Evolutionary conservation across 2,113 vertebrate species (phyloP).

Genomic region (Stercorarius parasiticus): DNA sequence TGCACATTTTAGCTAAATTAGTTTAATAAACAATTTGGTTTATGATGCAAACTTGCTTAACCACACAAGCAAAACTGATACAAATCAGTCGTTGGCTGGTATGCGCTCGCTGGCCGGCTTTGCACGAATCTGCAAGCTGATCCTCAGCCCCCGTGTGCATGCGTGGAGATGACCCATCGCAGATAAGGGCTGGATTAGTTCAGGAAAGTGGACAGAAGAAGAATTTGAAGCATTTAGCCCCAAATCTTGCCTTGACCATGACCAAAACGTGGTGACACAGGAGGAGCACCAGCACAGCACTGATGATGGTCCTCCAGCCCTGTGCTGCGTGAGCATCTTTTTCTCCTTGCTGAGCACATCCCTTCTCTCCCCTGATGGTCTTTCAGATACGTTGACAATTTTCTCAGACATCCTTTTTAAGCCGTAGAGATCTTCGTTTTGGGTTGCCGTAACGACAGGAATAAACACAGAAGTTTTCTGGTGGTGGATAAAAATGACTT

Average conservation of each 20-base stretch:
- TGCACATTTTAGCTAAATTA: not conserved
- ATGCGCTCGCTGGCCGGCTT: rapidly evolving
- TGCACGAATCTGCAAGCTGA: not conserved
- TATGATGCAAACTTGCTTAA: not conserved
- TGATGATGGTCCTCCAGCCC: not conserved
- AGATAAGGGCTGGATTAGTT: not conserved
- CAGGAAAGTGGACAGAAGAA: not conserved
- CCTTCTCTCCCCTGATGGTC: not conserved
- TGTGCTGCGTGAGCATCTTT: rapidly evolving
- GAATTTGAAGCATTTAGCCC: not conserved
- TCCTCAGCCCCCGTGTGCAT: rapidly evolving
- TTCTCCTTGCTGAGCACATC: not conserved
- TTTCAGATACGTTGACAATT: not conserved
- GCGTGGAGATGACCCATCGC: not conserved
- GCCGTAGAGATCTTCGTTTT: not conserved
- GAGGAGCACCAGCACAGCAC: not conserved
- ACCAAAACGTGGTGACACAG: not conserved
- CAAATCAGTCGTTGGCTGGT: not conserved
- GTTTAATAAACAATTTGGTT: conserved; percentile 17
- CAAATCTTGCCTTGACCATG: not conserved
- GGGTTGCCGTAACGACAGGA: conserved; percentile 13
- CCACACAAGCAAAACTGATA: not conserved
- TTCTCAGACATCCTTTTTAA: not conserved
- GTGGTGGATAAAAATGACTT: not conserved
- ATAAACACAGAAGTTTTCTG: conserved; percentile 33